A percentile compares a stretch with the other conserved stretches of the same genome.
These are phyloP conservation scores for Ceyx cyanopectus DNA, from an alignment of 2,113 vertebrate genomes.

Conservation along the genomic window DNA sequence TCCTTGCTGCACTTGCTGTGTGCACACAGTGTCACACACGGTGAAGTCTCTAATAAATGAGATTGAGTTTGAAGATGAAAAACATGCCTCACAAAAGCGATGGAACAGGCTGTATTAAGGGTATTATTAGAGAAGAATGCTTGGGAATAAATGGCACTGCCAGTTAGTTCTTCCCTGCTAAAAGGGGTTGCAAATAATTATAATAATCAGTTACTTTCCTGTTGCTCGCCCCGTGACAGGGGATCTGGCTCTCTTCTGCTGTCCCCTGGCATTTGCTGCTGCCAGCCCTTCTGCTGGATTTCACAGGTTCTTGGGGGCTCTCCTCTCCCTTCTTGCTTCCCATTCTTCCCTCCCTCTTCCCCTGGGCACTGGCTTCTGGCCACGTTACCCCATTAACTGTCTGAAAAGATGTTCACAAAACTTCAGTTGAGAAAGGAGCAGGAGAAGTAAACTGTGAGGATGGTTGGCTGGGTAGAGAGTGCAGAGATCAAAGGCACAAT, in stretches of 20 bases:
- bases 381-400: fast-evolving
- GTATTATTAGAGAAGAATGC: conserved; percentile 58
- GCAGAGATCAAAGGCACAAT: background rate
- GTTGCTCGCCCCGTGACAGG: background rate
- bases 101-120: conserved; percentile 36
- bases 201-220: conserved; percentile 20
- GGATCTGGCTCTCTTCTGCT: background rate
- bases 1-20: conserved; percentile 27
- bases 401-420: background rate
- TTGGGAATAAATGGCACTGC: conserved; percentile 8
- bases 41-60: conserved; percentile 45
- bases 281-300: background rate
- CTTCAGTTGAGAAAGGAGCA: background rate
- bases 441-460: background rate
- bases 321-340: background rate
- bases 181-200: conserved; percentile 33
- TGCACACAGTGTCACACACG: background rate
- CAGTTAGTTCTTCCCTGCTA: background rate
- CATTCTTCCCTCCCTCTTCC: background rate
- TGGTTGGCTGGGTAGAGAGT: background rate
- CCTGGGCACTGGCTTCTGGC: background rate
- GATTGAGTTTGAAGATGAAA: conserved; percentile 62
- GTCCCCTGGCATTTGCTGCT: conserved; percentile 11
- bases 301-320: background rate
- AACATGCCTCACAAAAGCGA: conserved; percentile 44